A percentile compares a stretch with the other conserved stretches of the same genome.
Conservation (phyloP, 2,888 invertebrate species). For the Craniophora ligustri region DNA sequence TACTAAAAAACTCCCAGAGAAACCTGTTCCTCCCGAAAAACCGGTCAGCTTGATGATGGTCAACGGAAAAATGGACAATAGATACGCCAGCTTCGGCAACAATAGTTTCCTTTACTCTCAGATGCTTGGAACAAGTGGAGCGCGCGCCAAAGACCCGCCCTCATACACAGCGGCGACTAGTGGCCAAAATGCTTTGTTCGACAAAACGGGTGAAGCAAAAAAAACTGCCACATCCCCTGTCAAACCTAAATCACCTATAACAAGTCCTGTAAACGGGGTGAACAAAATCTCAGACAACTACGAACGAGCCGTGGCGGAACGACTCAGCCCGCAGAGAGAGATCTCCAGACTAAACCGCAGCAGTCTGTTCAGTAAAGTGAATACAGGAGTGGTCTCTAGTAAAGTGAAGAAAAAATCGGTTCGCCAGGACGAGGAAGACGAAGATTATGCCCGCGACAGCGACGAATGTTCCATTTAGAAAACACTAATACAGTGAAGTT, state of each 20-base stretch:
- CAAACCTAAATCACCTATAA: conserved; percentile 70
- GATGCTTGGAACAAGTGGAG: conserved; percentile 71
- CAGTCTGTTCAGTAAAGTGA: conserved; percentile 81
- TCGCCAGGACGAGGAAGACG: conserved; percentile 80
- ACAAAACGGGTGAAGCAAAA: conserved; percentile 63
- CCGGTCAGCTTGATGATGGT: conserved; percentile 85
- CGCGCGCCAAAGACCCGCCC: conserved; percentile 79
- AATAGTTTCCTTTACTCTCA: conserved; percentile 85
- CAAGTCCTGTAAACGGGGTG: conserved; percentile 80
- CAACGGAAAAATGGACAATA: conserved; percentile 82
- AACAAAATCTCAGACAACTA: conserved; percentile 87
- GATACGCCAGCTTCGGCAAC: conserved; percentile 79
- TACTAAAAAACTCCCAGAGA: conserved; percentile 72
- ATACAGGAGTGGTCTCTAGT: conserved; percentile 80
- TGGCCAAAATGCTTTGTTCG: conserved; percentile 64
- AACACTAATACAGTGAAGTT: conserved; percentile 51
- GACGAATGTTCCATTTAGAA: conserved; percentile 90
- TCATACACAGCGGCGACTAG: conserved; percentile 79
- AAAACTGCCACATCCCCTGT: conserved; percentile 66
- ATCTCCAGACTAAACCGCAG: conserved; percentile 74
- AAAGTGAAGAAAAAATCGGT: conserved; percentile 71
- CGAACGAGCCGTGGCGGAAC: conserved; percentile 82
- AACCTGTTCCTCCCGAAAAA: conserved; percentile 84
- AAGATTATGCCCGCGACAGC: conserved; percentile 88
- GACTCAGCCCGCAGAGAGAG: conserved; percentile 79